Conservation (phyloP, 2,113 vertebrate genomes). For the Brachyhypopomus gauderio region DNA sequence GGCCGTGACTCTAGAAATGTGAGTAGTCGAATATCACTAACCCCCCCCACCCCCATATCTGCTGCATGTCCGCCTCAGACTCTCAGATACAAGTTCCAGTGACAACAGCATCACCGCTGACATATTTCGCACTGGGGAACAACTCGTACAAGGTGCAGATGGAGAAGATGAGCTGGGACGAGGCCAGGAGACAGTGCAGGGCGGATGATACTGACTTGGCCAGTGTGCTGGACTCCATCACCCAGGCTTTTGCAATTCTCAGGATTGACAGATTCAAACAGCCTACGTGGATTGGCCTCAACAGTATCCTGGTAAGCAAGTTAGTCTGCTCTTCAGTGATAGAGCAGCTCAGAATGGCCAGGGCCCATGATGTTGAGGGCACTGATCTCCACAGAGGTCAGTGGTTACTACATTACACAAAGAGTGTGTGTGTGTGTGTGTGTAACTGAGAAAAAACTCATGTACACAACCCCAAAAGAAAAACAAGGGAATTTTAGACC, state of each 20-base stretch:
- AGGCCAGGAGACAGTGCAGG: slow-evolving; percentile 82
- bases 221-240: slow-evolving; percentile 82
- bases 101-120: slow-evolving; percentile 68
- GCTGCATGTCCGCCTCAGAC: slow-evolving; percentile 70
- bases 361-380: too few species aligned
- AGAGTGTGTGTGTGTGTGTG: too few species aligned
- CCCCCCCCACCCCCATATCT: too few species aligned
- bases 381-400: too few species aligned
- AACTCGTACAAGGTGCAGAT: slow-evolving; percentile 81
- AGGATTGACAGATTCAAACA: slow-evolving; percentile 71
- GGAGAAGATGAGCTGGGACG: slow-evolving; percentile 86
- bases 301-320: slow-evolving; percentile 86
- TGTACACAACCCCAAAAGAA: too few species aligned
- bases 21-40: too few species aligned
- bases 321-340: neutral
- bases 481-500: too few species aligned
- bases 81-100: slow-evolving; percentile 70
- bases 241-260: slow-evolving; percentile 76
- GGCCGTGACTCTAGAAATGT: too few species aligned
- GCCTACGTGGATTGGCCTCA: slow-evolving; percentile 91
- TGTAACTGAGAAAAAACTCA: too few species aligned
- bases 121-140: slow-evolving; percentile 76
- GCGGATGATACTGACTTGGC: slow-evolving; percentile 78
- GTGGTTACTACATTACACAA: too few species aligned
- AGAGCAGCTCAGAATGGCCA: neutral